Evolutionary conservation across 2,888 invertebrate genomes (phyloP).

Genomic region (Lagria hirta): DNA sequence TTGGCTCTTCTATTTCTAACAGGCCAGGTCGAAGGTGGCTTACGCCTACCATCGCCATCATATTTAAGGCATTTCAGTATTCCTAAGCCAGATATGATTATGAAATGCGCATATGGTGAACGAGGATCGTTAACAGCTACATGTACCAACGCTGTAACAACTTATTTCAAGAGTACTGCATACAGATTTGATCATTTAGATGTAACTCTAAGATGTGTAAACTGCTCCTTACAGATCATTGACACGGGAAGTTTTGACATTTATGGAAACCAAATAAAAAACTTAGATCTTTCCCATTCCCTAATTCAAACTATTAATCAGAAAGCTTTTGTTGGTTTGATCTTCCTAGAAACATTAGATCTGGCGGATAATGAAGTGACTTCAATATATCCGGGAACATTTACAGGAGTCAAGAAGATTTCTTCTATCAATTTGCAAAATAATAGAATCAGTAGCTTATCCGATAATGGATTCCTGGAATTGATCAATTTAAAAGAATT

Average conservation of each 20-base stretch:
- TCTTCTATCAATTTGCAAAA: conserved; percentile 42
- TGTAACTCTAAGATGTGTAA: conserved; percentile 48
- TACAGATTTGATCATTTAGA: conserved; percentile 52
- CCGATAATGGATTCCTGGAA: conserved; percentile 46
- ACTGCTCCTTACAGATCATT: conserved; percentile 44
- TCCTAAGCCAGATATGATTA: no score
- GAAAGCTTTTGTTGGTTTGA: conserved; percentile 49
- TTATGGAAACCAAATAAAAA: conserved; percentile 49
- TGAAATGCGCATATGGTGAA: conserved; percentile 51
- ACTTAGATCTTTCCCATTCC: conserved; percentile 42
- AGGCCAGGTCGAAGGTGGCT: no score
- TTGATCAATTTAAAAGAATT: conserved; percentile 41
- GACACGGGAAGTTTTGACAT: conserved; percentile 49
- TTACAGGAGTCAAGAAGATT: conserved; percentile 49
- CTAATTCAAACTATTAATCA: conserved; percentile 41
- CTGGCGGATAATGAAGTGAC: conserved; percentile 45
- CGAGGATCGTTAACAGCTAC: conserved; percentile 52
- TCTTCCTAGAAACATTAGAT: conserved; percentile 45
- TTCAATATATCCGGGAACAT: conserved; percentile 45
- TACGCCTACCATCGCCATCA: no score
- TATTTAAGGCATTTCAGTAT: no score
- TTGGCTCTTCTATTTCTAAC: no score
- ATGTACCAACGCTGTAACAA: conserved; percentile 48
- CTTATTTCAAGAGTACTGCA: conserved; percentile 46
- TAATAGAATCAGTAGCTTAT: conserved; percentile 45